Evolutionary conservation across 53 echinoderm and acorn worm species (phyloP), one percentile per base, ranked within the genome.

Genomic region (Paracentrotus lividus): DNA sequence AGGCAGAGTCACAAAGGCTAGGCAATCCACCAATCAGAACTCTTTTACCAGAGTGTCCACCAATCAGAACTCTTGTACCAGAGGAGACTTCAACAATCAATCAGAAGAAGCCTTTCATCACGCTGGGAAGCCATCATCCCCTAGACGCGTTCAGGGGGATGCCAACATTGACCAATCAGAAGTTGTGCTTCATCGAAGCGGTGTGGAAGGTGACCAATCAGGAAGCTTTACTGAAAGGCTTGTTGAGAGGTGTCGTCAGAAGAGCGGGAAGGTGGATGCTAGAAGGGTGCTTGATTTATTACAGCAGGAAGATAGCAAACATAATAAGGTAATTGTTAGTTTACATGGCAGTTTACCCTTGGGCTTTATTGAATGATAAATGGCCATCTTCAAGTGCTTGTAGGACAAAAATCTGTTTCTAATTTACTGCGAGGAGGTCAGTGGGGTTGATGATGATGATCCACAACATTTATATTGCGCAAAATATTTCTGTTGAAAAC

Each of bases 271-370:
- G 44, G 81, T 94, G 38, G 40, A 94, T 67, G 34, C 94, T 24
- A 91, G 49, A 72, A 81, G 85, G 36, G 94, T 94, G 4, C 68
- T 94, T 53, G 94, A 94, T 38, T 40, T 94, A 21, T 42, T 94
- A 32, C 44, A 94, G 51, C 69, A 47, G 12, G 94, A 94, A n/a
- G 94, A 94, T 49, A 65, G 49, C 42, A 94, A 94, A 44, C 94
- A 86, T 18, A 91, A 52, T 3, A 94, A 94, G 92, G 94, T 94
- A 91, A 57, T 57, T 57, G 13, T 57, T 57, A 57, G 1, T 57
- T n/a, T n/a, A n/a, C n/a, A n/a, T n/a, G n/a, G n/a, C n/a, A n/a
- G n/a, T n/a, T n/a, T n/a, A n/a, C n/a, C n/a, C n/a, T n/a, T n/a
- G n/a, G n/a, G n/a, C n/a, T n/a, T n/a, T n/a, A n/a, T n/a, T n/a